phyloP scores from a whole-genome alignment of 2,113 vertebrate species.

The Dissostichus mawsoni region DNA sequence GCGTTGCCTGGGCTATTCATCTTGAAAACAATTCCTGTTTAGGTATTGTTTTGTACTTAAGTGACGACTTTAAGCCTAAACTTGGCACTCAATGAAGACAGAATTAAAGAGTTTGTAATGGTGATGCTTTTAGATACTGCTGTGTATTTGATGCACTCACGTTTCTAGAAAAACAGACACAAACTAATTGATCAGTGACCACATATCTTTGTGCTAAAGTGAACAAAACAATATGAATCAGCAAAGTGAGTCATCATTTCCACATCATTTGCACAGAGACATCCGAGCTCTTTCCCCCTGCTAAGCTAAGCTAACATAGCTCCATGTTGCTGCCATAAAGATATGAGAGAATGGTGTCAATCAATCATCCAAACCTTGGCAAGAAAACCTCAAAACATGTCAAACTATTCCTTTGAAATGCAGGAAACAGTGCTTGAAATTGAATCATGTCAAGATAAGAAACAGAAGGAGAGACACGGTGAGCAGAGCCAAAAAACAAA shows the following conservation, averaged over 20 bases:
- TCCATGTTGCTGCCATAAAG: neutral
- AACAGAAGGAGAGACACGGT: constrained; percentile 26
- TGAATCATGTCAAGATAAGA: neutral
- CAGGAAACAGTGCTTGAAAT: neutral
- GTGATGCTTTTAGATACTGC: neutral
- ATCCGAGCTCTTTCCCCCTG: neutral
- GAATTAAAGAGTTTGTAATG: neutral
- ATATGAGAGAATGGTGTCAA: too few relatives aligned
- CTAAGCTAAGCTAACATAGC: constrained; percentile 8
- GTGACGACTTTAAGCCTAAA: neutral
- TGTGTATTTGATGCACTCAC: neutral
- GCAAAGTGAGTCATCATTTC: constrained; percentile 37
- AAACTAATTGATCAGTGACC: neutral
- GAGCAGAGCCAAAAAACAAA: constrained; percentile 44
- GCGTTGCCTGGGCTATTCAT: neutral
- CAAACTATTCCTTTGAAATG: constrained; percentile 21
- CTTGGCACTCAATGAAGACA: neutral
- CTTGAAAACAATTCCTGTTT: neutral
- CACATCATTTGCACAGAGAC: neutral
- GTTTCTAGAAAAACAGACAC: neutral
- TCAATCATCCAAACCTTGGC: neutral
- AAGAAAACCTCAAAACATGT: neutral
- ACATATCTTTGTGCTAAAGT: neutral
- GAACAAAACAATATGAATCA: constrained; percentile 15
- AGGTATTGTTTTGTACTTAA: neutral